Base-by-base conservation (phyloP, 1,140 invertebrate genomes). In the Temnothorax curvispinosus region DNA sequence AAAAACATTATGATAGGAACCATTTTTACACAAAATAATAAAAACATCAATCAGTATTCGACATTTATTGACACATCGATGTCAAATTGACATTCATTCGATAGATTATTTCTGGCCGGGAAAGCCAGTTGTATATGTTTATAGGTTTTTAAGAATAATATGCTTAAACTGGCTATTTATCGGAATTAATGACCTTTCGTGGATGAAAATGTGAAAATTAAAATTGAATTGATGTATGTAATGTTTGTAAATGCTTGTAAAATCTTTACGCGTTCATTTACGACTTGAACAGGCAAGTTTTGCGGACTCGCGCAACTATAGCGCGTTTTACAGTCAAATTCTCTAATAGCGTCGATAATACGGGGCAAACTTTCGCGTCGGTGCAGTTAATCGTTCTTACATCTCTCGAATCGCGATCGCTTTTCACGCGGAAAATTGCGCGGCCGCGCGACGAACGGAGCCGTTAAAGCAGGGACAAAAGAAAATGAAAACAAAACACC, bases 361-460 rank as follows among this genome's bases (percentile, higher is more conserved):
- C 80, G 15, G n/a, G 44, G 44, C 41, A 60, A 84, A 74, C 65
- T 81, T 71, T 69, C 78, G 44, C 27, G 32, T 74, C 67, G 35
- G 35, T 21, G 35, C 77, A 32, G 80, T 82, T 82, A 60, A 84
- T 84, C 80, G 69, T 75, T 62, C 38, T 44, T 72, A 56, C n/a
- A n/a, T 82, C 38, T 82, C 47, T 38, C 35, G 62, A 38, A 62
- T 69, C 80, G 56, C 18, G 54, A 84, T 75, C 80, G 80, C 67
- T 74, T 60, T 72, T 74, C 80, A 60, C 54, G 52, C 67, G 80
- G 80, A 84, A 84, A 84, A 75, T 74, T 84, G 71, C 69, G n/a
- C 35, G 52, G 0, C 27, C 65, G 50, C 78, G 67, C 80, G 44
- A 82, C 32, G 67, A 60, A 47, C 54, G 67, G 21, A 18, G 35